Evolutionary conservation across 2,113 vertebrate genomes (phyloP), one percentile per base, ranked within the genome.

Genomic region (Leucosticte australis): DNA sequence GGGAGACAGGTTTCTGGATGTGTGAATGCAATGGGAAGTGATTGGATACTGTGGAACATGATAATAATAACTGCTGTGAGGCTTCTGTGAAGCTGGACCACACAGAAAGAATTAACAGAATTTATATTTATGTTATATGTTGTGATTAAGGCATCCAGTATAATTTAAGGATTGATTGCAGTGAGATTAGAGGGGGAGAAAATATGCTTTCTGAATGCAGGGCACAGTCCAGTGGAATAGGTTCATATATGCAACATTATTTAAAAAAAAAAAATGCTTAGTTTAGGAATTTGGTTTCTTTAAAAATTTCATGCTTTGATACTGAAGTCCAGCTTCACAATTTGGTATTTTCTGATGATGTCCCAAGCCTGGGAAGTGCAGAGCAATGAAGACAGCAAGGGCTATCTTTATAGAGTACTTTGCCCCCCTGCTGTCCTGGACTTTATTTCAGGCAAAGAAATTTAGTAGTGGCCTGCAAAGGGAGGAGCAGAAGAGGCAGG

Each of bases 391-490:
- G 23, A 67, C 5, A 89, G n/a, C 27, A 68, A 21, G 9, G 7
- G 2, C 26, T 24, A 8, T 49, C 10, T 64, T 70, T 37, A 30
- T 19, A 20, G 11, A 64, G 6, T 42, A 62, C 28, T 76, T 91
- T 91, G 7, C 5, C 6, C 5, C 6, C 0, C 2, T 57, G 0
- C n/a, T 80, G 15, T 59, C 17, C 23, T 67, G 33, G 35, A 44
- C 33, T 87, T 87, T 57, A 65, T 67, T 92, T 89, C 30, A 87
- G 63, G 33, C 23, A 78, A 82, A 69, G 13, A 56, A 64, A 62
- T 84, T 41, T 53, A n/a, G 46, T 22, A 65, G 10, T 42, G n/a
- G 5, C 16, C 20, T 1, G 1, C 13, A 63, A 80, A 93, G 17
- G 22, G 28, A 21, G 10, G 6, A 77, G 18, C 17, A 44, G 33